phyloP scores from a whole-genome alignment of 1,140 invertebrate species.

The Anastrepha obliqua region DNA sequence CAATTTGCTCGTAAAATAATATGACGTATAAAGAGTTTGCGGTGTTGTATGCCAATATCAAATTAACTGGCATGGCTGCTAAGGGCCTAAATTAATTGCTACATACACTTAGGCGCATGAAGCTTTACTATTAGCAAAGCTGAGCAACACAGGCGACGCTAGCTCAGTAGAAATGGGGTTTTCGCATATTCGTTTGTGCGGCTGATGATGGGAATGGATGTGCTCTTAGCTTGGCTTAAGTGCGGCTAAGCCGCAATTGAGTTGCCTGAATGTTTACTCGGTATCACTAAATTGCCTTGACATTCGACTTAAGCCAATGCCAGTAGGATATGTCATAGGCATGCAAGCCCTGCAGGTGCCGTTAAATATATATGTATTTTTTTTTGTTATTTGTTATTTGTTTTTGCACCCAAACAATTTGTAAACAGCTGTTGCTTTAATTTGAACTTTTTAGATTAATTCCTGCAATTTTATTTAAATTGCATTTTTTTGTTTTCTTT shows the following conservation, averaged over 20 bases:
- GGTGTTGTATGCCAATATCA: background rate
- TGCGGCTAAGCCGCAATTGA: constrained; percentile 35
- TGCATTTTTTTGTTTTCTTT: background rate
- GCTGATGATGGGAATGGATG: background rate
- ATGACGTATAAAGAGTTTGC: background rate
- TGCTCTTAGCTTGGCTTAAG: background rate
- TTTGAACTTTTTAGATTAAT: constrained; percentile 35
- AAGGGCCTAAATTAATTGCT: constrained; percentile 26
- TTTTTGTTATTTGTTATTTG: background rate
- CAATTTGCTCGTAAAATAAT: constrained; percentile 40
- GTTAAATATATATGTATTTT: background rate
- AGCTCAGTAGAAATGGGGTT: background rate
- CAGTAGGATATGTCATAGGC: background rate
- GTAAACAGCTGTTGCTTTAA: constrained; percentile 43
- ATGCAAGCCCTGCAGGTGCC: background rate
- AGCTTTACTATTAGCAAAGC: background rate
- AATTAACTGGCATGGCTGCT: background rate
- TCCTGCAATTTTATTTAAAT: constrained; percentile 7
- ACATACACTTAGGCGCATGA: constrained; percentile 37
- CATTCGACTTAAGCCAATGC: constrained; percentile 18
- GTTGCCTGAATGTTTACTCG: background rate
- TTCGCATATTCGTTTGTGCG: background rate
- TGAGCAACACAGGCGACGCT: background rate
- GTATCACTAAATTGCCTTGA: constrained; percentile 31
- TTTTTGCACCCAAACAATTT: constrained; percentile 33